Conservation (phyloP, 2,113 vertebrate genomes). For the Alosa alosa region DNA sequence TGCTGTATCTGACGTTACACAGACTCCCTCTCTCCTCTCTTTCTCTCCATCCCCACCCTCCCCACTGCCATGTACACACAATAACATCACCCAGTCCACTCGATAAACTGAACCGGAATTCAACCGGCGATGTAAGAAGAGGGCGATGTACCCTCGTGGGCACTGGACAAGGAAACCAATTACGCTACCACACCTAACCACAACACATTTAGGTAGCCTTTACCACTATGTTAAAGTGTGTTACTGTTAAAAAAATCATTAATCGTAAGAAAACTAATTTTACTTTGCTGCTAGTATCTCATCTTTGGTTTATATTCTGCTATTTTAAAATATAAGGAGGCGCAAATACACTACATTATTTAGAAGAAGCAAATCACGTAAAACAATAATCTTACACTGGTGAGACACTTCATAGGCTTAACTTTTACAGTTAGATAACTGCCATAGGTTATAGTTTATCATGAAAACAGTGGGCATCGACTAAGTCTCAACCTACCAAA, state of each 20-base stretch:
- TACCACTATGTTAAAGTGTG: background rate
- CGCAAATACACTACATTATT: background rate
- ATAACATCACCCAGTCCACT: background rate
- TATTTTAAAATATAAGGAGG: too few relatives aligned
- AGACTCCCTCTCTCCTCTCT: conserved; percentile 66
- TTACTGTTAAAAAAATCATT: background rate
- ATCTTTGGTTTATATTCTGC: background rate
- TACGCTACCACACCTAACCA: background rate
- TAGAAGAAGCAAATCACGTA: background rate
- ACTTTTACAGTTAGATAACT: background rate
- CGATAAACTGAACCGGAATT: background rate
- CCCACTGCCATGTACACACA: conserved; percentile 35
- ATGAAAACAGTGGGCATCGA: conserved; percentile 22
- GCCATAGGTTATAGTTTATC: background rate
- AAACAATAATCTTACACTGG: background rate
- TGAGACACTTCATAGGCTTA: background rate
- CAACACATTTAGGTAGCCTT: background rate
- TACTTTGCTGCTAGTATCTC: background rate
- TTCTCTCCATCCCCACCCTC: conserved; percentile 49
- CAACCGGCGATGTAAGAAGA: background rate
- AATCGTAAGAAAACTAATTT: background rate
- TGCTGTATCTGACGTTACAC: conserved; percentile 79
- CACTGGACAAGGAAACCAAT: background rate
- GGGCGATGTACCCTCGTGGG: background rate
- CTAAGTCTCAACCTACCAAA: background rate